phyloP scores from a whole-genome alignment of 2,888 invertebrate species.

The Rhodophaea formosa region DNA sequence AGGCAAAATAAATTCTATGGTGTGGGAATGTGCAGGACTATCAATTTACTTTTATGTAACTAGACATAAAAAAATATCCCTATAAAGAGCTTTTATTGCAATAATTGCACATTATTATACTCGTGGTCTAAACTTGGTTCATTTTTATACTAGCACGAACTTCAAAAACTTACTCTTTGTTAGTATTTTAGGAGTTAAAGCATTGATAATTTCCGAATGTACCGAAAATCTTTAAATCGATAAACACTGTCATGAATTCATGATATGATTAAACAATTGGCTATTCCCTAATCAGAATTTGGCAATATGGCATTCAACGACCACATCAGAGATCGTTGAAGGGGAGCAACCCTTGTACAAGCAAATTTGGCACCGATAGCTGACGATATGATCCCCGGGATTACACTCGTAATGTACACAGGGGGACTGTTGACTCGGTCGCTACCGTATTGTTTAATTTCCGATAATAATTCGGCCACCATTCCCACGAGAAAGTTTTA shows the following conservation, averaged over 20 bases:
- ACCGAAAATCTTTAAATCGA: too few relatives aligned
- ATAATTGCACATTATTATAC: neutral
- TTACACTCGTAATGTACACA: slow-evolving; percentile 38
- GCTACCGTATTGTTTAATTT: slow-evolving; percentile 30
- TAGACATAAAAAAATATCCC: neutral
- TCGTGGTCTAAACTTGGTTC: neutral
- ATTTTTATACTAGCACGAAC: neutral
- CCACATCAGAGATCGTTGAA: neutral
- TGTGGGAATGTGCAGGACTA: neutral
- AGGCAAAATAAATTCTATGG: neutral
- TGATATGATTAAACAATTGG: neutral
- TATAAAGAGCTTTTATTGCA: neutral
- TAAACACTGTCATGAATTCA: too few relatives aligned
- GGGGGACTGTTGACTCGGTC: slow-evolving; percentile 34
- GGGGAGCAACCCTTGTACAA: slow-evolving; percentile 36
- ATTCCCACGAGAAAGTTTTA: slow-evolving; percentile 14
- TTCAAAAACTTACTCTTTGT: neutral
- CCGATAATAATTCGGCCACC: neutral
- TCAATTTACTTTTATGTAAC: neutral
- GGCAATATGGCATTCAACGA: neutral
- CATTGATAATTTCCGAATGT: too few relatives aligned
- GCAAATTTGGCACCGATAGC: slow-evolving; percentile 47
- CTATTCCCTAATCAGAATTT: neutral
- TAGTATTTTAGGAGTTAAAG: neutral
- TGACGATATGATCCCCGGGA: slow-evolving; percentile 60